These are phyloP conservation scores for Thyatira batis DNA, from an alignment of 2,888 invertebrate genomes.

Conservation along the genomic window DNA sequence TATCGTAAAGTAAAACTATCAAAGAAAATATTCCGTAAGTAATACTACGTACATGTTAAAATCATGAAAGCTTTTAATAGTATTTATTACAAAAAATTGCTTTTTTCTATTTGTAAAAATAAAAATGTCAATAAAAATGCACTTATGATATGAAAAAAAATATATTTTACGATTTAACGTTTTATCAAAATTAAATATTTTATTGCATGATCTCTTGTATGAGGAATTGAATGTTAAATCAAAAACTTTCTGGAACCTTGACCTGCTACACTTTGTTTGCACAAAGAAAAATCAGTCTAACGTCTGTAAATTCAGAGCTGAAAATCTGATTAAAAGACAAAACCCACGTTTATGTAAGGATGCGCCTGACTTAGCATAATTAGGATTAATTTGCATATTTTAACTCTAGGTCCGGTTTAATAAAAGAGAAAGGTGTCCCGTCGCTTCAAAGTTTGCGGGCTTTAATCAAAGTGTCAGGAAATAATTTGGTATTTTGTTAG, in stretches of 20 bases:
- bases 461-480: constrained; percentile 20
- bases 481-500: not conserved
- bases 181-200: too few relatives aligned
- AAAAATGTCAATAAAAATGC: too few relatives aligned
- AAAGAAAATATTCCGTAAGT: too few relatives aligned
- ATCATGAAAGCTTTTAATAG: too few relatives aligned
- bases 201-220: too few relatives aligned
- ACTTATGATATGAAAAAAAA: too few relatives aligned
- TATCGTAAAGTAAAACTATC: too few relatives aligned
- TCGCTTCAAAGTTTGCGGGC: constrained; percentile 15
- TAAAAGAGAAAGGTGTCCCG: constrained; percentile 21
- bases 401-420: constrained; percentile 26
- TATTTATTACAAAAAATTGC: too few relatives aligned
- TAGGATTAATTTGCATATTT: constrained; percentile 41
- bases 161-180: too few relatives aligned
- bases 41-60: too few relatives aligned
- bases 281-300: not conserved
- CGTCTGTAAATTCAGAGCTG: not conserved
- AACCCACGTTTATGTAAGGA: not conserved
- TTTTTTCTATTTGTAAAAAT: too few relatives aligned
- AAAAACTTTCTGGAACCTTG: not conserved
- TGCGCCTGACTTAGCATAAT: constrained; percentile 38
- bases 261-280: not conserved
- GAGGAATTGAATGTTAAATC: not conserved
- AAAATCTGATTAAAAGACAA: not conserved